phyloP scores from a whole-genome alignment of 2,888 invertebrate genomes.

The Lapara coniferarum region DNA sequence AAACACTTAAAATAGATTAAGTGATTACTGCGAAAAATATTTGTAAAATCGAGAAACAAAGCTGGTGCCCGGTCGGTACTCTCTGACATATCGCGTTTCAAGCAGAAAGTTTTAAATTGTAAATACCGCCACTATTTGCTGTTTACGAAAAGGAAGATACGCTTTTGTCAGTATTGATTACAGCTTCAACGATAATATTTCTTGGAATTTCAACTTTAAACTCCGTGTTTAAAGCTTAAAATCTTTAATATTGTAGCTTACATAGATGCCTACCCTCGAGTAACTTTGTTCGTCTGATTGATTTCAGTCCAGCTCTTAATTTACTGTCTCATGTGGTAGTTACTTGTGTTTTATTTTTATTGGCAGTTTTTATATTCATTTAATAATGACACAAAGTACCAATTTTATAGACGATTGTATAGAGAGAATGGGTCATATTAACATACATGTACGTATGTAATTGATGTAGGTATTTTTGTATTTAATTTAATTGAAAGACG shows the following conservation, averaged over 20 bases:
- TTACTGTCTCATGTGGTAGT: slow-evolving; percentile 45
- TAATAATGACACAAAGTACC: slow-evolving; percentile 52
- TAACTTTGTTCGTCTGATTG: slow-evolving; percentile 50
- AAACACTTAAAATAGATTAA: slow-evolving; percentile 73
- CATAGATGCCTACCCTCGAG: slow-evolving; percentile 32
- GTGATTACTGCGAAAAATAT: slow-evolving; percentile 57
- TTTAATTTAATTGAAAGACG: slow-evolving; percentile 1
- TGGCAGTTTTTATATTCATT: slow-evolving; percentile 40
- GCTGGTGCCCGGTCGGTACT: slow-evolving; percentile 28
- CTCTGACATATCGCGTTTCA: slow-evolving; percentile 43
- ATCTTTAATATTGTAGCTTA: slow-evolving; percentile 2
- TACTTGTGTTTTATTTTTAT: slow-evolving; percentile 41
- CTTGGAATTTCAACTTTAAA: slow-evolving; percentile 23
- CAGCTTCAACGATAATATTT: slow-evolving; percentile 27
- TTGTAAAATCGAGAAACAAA: slow-evolving; percentile 47
- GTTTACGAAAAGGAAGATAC: slow-evolving; percentile 13
- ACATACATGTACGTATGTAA: neutral
- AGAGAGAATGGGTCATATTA: slow-evolving; percentile 1
- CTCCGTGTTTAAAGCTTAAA: neutral
- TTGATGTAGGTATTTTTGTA: neutral
- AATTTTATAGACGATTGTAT: slow-evolving; percentile 30
- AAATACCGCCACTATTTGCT: slow-evolving; percentile 16
- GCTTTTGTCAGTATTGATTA: slow-evolving; percentile 15
- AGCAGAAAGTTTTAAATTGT: slow-evolving; percentile 11
- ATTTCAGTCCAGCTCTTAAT: slow-evolving; percentile 48